These are phyloP conservation scores for Wiebesia pumilae DNA, from an alignment of 1,140 invertebrate species.

Conservation along the genomic window DNA sequence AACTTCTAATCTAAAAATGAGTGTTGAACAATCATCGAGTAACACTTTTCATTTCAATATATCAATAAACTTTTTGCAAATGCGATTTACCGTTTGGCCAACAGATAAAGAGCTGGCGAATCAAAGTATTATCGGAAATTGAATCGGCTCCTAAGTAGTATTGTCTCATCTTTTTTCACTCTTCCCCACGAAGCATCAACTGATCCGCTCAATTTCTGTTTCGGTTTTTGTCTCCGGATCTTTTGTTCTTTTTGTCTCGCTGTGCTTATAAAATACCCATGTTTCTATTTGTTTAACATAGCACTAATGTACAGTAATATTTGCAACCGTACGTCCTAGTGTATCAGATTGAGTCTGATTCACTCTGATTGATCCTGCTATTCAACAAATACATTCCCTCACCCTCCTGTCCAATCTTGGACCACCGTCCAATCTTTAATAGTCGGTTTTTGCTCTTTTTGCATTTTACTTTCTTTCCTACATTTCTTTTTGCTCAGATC, in stretches of 20 bases:
- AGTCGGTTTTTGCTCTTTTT: not conserved
- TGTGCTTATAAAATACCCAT: too few species aligned
- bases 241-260: not conserved
- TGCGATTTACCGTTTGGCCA: too few species aligned
- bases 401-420: not conserved
- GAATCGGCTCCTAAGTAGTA: too few species aligned
- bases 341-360: constrained; percentile 14
- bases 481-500: not conserved
- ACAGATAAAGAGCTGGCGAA: too few species aligned
- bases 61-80: not conserved
- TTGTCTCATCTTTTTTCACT: too few species aligned
- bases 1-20: not conserved
- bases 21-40: not conserved
- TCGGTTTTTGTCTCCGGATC: too few species aligned
- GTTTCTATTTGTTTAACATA: not conserved
- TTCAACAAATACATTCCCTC: not conserved
- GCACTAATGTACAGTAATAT: not conserved
- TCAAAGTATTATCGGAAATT: too few species aligned
- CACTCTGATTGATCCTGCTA: constrained; percentile 40
- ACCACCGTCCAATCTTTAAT: too few species aligned
- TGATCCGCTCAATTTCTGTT: not conserved
- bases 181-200: not conserved
- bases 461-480: not conserved
- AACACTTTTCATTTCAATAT: not conserved
- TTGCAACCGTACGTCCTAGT: not conserved